Evolutionary conservation across 1,140 invertebrate genomes (phyloP), one percentile per base, ranked within the genome.

Genomic region (Macrobrachium rosenbergii): DNA sequence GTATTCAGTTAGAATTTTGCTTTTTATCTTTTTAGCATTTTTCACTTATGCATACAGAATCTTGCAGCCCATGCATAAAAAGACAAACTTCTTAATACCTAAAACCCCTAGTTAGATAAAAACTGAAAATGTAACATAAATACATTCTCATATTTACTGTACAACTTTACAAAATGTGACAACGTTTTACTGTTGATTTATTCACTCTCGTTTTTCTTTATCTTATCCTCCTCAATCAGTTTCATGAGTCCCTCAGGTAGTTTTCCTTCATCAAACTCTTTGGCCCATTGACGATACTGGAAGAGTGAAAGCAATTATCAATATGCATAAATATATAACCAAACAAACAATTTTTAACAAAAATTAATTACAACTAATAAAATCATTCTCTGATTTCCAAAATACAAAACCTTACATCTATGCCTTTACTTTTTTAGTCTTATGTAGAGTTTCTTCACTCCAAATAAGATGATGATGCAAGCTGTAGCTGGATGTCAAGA

Each of bases 211-310:
- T 69, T 69, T 58, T 81, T 88, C 69, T 90, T 89, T 10, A 87
- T 81, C 73, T 90, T 90, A 69, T 91, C 90, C 89, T 97, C 95
- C 90, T 96, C 95, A 37, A 97, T 92, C 89, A 97, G 92, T 60
- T 94, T 93, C 89, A 96, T 94, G 78, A 97, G 93, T 60, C 95
- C 95, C 89, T 96, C 96, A 17, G 96, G 95, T 88, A 96, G 93
- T 86, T 93, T 93, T 60, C 96, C 96, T 91, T 96, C 95, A 90
- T 96, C 96, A 79, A 97, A 91, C 89, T 97, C 96, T 89, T 94
- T 93, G 79, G 94, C 95, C 95, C 96, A 97, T 91, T 94, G 93
- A 91, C 95, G 95, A 92, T 95, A 96, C 96, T 97, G 93, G 77
- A 95, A 94, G 89, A 76, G 12, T 10, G 23, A 52, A 19, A 80